Percentiles rank a stretch among this genome's conserved stretches.
Evolutionary conservation across 2,888 invertebrate species (phyloP).

Genomic region (Melipona beecheii): DNA sequence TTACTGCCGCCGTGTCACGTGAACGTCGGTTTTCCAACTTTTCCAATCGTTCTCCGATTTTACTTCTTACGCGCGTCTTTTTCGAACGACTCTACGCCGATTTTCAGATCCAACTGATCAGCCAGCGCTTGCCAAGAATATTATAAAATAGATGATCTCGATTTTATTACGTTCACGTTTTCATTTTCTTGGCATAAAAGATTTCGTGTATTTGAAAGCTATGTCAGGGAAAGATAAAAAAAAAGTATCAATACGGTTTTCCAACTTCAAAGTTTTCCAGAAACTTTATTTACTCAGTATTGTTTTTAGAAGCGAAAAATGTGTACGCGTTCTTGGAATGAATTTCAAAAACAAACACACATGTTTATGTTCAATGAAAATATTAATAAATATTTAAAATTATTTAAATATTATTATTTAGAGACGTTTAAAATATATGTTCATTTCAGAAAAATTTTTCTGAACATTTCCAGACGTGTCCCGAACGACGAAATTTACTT

Average conservation of each 20-base stretch:
- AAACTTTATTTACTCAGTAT: too few relatives aligned
- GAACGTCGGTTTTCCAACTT: not conserved
- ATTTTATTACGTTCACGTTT: not conserved
- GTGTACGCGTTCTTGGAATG: too few relatives aligned
- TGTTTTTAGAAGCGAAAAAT: too few relatives aligned
- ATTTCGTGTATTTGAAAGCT: not conserved
- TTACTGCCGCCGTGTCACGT: constrained; percentile 26
- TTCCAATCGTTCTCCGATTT: constrained; percentile 21
- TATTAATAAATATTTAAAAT: too few relatives aligned
- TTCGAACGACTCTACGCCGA: too few relatives aligned
- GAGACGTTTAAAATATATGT: too few relatives aligned
- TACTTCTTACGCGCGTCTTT: not conserved
- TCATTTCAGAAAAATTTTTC: too few relatives aligned
- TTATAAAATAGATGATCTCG: not conserved
- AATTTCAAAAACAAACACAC: too few relatives aligned
- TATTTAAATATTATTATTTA: too few relatives aligned
- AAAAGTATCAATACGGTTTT: not conserved
- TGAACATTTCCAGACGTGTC: too few relatives aligned
- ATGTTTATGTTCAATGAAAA: too few relatives aligned
- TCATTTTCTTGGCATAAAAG: not conserved
- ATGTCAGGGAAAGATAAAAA: not conserved
- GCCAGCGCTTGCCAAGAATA: not conserved
- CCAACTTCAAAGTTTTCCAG: not conserved
- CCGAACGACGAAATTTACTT: too few relatives aligned
- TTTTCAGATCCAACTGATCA: not conserved